Conservation (phyloP, 2,797 vertebrate species). For the Pogoniulus pusillus region DNA sequence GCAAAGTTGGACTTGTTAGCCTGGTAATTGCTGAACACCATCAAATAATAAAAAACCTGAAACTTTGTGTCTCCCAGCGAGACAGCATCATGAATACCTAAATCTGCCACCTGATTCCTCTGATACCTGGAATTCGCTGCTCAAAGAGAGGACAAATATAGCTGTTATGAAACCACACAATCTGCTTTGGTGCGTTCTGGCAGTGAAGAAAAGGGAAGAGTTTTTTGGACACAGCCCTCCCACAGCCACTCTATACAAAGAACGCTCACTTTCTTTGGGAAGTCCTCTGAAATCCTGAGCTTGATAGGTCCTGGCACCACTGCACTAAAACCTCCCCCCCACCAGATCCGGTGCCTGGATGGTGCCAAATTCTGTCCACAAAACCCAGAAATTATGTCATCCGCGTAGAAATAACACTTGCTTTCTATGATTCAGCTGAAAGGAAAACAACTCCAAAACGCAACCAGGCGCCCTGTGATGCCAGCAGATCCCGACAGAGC, state of each 20-base stretch:
- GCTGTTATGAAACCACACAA: not conserved
- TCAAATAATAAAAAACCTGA: not conserved
- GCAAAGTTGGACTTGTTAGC: not conserved
- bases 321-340: not conserved
- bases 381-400: conserved; percentile 49
- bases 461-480: not conserved
- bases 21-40: not conserved
- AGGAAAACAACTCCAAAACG: not conserved
- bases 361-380: conserved; percentile 12
- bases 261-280: not conserved
- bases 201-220: not conserved
- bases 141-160: not conserved
- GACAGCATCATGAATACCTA: not conserved
- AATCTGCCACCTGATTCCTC: not conserved
- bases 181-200: not conserved
- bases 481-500: not conserved
- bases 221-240: not conserved
- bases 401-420: conserved; percentile 10
- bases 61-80: not conserved
- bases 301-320: not conserved
- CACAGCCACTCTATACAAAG: not conserved
- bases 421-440: conserved; percentile 29
- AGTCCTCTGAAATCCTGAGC: not conserved
- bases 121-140: not conserved
- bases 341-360: not conserved